These are phyloP conservation scores for Coenobita brevimanus DNA, from an alignment of 1,140 invertebrate genomes.

Conservation along the genomic window DNA sequence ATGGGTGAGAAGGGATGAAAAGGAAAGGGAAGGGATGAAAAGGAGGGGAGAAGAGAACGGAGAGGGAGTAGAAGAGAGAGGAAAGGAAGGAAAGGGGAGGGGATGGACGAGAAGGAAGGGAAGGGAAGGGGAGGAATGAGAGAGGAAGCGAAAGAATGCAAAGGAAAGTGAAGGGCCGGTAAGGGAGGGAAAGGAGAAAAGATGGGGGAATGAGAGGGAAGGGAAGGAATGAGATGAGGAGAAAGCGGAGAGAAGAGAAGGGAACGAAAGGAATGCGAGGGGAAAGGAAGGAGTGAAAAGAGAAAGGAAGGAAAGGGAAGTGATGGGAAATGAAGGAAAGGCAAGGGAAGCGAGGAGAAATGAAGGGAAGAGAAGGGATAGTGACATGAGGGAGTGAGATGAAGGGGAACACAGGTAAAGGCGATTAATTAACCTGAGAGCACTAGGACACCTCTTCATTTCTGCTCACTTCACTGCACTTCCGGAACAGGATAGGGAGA, in stretches of 20 bases:
- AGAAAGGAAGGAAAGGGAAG: not conserved
- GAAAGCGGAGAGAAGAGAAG: not conserved
- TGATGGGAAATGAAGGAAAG: not conserved
- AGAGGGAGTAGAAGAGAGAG: not conserved
- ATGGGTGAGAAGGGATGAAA: not conserved
- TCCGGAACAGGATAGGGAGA: not conserved
- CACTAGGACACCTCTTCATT: too few species aligned
- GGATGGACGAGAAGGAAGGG: not conserved
- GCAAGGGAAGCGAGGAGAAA: not conserved
- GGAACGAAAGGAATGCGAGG: not conserved
- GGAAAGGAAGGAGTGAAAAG: too few species aligned
- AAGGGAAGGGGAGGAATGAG: too few species aligned
- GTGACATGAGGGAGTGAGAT: too few species aligned
- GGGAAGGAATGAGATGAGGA: too few species aligned
- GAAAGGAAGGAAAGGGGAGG: not conserved
- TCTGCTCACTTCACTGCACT: too few species aligned
- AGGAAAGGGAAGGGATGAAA: not conserved
- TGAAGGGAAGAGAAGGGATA: too few species aligned
- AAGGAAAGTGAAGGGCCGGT: too few species aligned
- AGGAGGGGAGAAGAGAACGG: not conserved
- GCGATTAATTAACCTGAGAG: too few species aligned
- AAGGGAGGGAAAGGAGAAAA: too few species aligned
- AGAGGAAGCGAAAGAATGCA: too few species aligned
- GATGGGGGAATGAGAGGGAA: not conserved
- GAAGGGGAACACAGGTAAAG: too few species aligned